Evolutionary conservation across 2,888 invertebrate genomes (phyloP), one percentile per base, ranked within the genome.

Genomic region (Limnephilus rhombicus): DNA sequence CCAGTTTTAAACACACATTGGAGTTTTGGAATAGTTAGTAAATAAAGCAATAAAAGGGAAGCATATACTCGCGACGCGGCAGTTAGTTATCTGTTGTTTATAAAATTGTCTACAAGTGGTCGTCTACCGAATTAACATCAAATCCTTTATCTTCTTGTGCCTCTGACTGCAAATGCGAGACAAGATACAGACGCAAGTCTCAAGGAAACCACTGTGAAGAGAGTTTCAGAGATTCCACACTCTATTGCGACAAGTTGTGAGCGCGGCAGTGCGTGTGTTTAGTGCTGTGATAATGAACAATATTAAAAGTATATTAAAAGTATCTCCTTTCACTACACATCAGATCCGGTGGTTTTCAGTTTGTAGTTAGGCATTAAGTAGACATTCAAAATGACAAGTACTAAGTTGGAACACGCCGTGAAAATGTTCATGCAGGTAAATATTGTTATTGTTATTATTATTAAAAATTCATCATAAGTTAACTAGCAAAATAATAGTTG

Each of bases 351-450:
- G 1, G 24, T 68, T 68, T 24, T 68, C 68, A 68, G 68, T 68
- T 68, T n/a, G 7, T 45, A 45, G 45, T 45, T 45, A 68, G n/a
- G 4, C 24, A 4, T 68, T 9, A n/a, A 68, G 9, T 68, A 37
- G 37, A 13, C 24, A 18, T 83, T 83, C 2, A 87, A 31, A 31
- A 87, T 87, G 87, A 53, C 87, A 31, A 87, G 87, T 34, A 49
- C 87, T 9, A 87, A 87, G 34, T 68, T 87, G 68, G 87, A 87
- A 34, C 87, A 87, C 53, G 87, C 53, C 13, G 53, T 87, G 9
- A 87, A 87, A 68, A 68, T 87, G 68, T 87, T 87, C 7, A 29
- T 87, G 29, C 87, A 87, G 87, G 87, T 87, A 68, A 29, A 83
- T 83, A 37, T 83, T 18, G 24, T 41, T 31, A 31, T 31, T 37